Conservation (phyloP, 2,888 invertebrate genomes). For the Cosmia pyralina region DNA sequence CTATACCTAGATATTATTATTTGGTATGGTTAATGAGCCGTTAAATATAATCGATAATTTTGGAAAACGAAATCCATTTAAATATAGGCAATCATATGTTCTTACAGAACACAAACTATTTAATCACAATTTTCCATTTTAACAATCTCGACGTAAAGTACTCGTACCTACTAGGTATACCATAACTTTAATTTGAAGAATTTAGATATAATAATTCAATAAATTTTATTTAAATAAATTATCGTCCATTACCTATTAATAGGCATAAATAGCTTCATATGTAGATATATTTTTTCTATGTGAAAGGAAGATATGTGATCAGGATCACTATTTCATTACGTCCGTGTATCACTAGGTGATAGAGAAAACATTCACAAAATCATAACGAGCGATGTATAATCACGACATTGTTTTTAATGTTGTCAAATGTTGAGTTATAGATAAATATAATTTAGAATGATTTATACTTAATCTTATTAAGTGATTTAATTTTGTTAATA, state of each 20-base stretch:
- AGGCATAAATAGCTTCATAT: slow-evolving; percentile 78
- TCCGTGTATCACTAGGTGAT: slow-evolving; percentile 81
- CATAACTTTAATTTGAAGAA: slow-evolving; percentile 63
- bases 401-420: slow-evolving; percentile 28
- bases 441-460: slow-evolving; percentile 78
- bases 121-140: slow-evolving; percentile 54
- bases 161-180: slow-evolving; percentile 56
- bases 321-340: slow-evolving; percentile 74
- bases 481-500: slow-evolving; percentile 71
- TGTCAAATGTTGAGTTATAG: slow-evolving; percentile 67
- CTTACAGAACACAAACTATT: slow-evolving; percentile 62
- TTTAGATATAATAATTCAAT: slow-evolving; percentile 68
- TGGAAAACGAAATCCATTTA: slow-evolving; percentile 36
- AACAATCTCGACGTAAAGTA: slow-evolving; percentile 60
- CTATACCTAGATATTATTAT: slow-evolving; percentile 28
- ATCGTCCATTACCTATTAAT: slow-evolving; percentile 73
- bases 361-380: slow-evolving; percentile 72
- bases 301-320: slow-evolving; percentile 83
- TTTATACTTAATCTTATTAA: slow-evolving; percentile 86
- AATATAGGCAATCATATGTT: slow-evolving; percentile 37
- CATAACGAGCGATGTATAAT: slow-evolving; percentile 62
- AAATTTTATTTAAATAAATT: slow-evolving; percentile 70
- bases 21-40: slow-evolving; percentile 21
- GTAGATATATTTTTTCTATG: slow-evolving; percentile 72
- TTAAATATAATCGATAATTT: slow-evolving; percentile 34